phyloP scores from a whole-genome alignment of 2,113 vertebrate species.

The Festucalex cinctus region DNA sequence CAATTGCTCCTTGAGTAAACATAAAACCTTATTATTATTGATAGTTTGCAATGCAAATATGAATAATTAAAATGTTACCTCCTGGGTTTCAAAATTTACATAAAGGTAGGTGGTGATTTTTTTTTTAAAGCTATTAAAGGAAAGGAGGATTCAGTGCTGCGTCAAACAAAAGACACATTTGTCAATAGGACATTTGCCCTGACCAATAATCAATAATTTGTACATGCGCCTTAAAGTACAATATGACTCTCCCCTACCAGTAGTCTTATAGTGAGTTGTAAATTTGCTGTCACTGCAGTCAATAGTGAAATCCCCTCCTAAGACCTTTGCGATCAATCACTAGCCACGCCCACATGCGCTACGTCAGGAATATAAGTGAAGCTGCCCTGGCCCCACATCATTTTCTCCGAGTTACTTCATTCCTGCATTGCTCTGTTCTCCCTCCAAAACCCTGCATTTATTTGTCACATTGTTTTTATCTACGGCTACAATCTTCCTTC shows the following conservation, averaged over 20 bases:
- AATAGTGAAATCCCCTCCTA: constrained; percentile 20
- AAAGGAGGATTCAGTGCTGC: background rate
- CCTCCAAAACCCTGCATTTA: constrained; percentile 11
- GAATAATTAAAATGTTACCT: background rate
- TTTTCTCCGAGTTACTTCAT: background rate
- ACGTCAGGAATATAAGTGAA: background rate
- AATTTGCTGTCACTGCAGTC: constrained; percentile 38
- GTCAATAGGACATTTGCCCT: constrained; percentile 10
- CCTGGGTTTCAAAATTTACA: background rate
- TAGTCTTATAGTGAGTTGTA: constrained; percentile 9
- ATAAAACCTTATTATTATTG: background rate
- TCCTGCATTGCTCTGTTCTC: constrained; percentile 9
- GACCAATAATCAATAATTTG: constrained; percentile 41
- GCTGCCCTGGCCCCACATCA: background rate
- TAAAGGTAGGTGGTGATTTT: background rate
- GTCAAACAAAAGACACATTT: background rate
- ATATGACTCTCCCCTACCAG: constrained; percentile 21
- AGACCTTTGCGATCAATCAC: constrained; percentile 24
- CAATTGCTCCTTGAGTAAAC: background rate
- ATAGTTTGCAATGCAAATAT: background rate
- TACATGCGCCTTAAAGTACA: constrained; percentile 12
- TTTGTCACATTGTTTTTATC: constrained; percentile 22
- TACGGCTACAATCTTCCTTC: constrained; percentile 20
- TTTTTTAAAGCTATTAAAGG: background rate
- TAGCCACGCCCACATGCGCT: constrained; percentile 10